Base-by-base conservation (phyloP, 2,888 invertebrate species). In the Teleiodes luculella region DNA sequence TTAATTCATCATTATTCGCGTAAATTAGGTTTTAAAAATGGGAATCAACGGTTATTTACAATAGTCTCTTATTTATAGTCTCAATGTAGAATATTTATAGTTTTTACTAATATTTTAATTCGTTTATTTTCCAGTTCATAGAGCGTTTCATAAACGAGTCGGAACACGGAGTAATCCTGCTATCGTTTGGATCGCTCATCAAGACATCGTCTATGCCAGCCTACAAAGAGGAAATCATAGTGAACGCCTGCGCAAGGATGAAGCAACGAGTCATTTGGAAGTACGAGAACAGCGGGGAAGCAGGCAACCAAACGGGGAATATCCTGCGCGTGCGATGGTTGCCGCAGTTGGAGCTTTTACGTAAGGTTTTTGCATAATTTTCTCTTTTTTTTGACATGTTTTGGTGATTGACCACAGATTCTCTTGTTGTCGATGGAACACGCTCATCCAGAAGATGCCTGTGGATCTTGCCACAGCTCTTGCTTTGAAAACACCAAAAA, bases 131-230 rank as follows among this genome's bases (percentile, higher is more conserved):
- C 14, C 82, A 93, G 91, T 90, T 92, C 57, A 82, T 96, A 14
- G 90, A 92, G 53, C 80, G 87, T 36, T 95, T 94, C 76, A 81
- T 95, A 46, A 92, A 92, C 74, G 91, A 92, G 47, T 92, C 94
- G 0, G 76, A 87, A 1, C 86, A 93, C 30, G 95, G 95, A 1
- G 94, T 95, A 11, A 88, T 96, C 46, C 91, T 93, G 60, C 93
- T 96, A 68, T 95, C 94, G 69, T 92, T 95, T 80, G 96, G 96
- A 0, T 96, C 96, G 0, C 92, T 95, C 83, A 91, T 96, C 64
- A 94, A 92, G 68, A 91, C 92, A 0, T 90, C 93, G 0, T 91
- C 93, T 0, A 91, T 96, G 62, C 92, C 94, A 0, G 80, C 87
- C 55, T 87, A 92, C 16, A 94, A 92, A 62, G 83, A 93, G 52